Percentiles rank a stretch among this genome's conserved stretches.
Conservation (phyloP, 2,797 vertebrate species). For the Meda fulgida region DNA sequence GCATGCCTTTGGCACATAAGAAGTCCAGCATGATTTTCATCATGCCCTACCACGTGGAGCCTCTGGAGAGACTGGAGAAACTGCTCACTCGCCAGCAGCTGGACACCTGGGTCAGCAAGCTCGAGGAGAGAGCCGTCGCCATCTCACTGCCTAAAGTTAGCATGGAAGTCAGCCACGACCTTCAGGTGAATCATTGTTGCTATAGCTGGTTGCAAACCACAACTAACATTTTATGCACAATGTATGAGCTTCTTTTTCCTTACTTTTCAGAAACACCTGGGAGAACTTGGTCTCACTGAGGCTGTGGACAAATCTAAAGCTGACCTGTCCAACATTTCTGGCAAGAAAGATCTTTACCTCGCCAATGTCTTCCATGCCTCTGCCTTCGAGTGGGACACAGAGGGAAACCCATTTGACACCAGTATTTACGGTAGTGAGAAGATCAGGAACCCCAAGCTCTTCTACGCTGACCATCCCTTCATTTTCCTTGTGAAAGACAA, state of each 20-base stretch:
- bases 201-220: neutral
- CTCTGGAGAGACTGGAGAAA: constrained; percentile 90
- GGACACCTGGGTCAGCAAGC: constrained; percentile 87
- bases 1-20: constrained; percentile 94
- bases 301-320: constrained; percentile 96
- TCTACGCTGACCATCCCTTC: constrained; percentile 95
- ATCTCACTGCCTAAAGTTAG: constrained; percentile 90
- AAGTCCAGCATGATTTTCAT: constrained; percentile 92
- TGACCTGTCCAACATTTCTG: constrained; percentile 94
- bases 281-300: constrained; percentile 90
- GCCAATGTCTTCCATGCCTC: constrained; percentile 90
- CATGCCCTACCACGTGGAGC: constrained; percentile 93
- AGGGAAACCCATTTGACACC: constrained; percentile 88
- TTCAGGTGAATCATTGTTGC: constrained; percentile 73
- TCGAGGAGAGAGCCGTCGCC: constrained; percentile 88
- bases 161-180: constrained; percentile 81
- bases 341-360: constrained; percentile 97
- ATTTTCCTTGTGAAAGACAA: constrained; percentile 95
- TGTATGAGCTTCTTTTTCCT: neutral
- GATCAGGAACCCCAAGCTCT: constrained; percentile 89
- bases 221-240: neutral
- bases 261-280: constrained; percentile 87
- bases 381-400: constrained; percentile 87
- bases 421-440: constrained; percentile 88
- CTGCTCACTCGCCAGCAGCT: constrained; percentile 91